Base-by-base conservation (phyloP, 2,888 invertebrate genomes). In the Auanema freiburgensis region DNA sequence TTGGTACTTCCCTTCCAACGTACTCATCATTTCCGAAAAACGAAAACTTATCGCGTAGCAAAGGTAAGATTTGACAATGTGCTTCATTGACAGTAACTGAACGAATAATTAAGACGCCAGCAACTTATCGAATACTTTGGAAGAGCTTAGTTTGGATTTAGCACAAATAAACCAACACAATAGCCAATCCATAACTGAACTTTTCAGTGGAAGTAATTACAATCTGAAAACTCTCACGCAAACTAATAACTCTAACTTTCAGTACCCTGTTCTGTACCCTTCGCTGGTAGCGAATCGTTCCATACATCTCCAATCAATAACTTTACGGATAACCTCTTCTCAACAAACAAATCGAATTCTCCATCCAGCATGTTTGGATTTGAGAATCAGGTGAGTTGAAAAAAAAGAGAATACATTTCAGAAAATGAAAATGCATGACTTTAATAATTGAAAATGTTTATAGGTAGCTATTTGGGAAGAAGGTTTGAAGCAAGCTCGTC, bases 131-230 rank as follows among this genome's bases (percentile, higher is more conserved):
- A 63, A 66, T 16, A 74, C 73, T 12, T 41, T 77, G 50, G 76
- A 74, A 59, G 76, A 74, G 54, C 50, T 77, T 24, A 73, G 67
- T 14, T 58, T 74, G n/a, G 76, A 77, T 33, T 61, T 77, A 11
- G 69, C 71, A 18, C 63, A 69, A 55, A 77, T 77, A 40, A 73
- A 74, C 3, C 74, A 77, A 46, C 59, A 49, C 57, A 55, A 41
- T 21, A 12, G 52, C 16, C 53, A 43, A 24, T 54, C n/a, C 1
- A 24, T 57, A 10, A 43, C 43, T 2, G 65, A 65, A 18, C 24
- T 65, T 33, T 61, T 65, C 11, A 24, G 52, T 51, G 64, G 64
- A 23, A 53, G 54, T 33, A 23, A 46, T 33, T 42, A n/a, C 11
- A 42, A 42, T 16, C 24, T 24, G 1, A 43, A 41, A 16, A 46